phyloP scores from a whole-genome alignment of 2,888 invertebrate genomes.

The Drosophila paramelanica region DNA sequence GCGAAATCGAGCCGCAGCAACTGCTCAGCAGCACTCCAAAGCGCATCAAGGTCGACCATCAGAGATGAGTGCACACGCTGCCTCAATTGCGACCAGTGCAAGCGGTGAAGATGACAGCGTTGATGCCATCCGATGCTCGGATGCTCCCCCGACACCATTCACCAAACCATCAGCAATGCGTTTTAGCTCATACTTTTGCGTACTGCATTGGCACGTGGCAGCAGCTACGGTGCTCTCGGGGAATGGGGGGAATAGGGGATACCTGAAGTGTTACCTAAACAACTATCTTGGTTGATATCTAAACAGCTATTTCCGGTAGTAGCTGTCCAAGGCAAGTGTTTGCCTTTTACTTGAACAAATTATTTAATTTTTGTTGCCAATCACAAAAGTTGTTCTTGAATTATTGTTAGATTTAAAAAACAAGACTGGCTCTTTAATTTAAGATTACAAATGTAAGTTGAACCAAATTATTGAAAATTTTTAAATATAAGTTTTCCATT shows the following conservation, averaged over 20 bases:
- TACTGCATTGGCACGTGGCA: too few relatives aligned
- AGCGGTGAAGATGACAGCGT: background rate
- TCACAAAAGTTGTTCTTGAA: too few relatives aligned
- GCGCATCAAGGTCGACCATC: constrained; percentile 15
- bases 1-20: background rate
- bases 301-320: background rate
- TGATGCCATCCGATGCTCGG: background rate
- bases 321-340: background rate
- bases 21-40: constrained; percentile 4
- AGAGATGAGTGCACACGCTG: background rate
- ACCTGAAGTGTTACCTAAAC: background rate
- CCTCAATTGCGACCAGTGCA: constrained; percentile 1
- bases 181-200: too few relatives aligned
- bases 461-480: background rate
- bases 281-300: background rate
- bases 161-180: too few relatives aligned
- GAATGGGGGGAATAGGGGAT: background rate
- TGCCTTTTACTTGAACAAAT: background rate
- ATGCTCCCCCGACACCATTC: background rate
- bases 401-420: background rate
- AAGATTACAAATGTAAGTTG: background rate
- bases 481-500: background rate
- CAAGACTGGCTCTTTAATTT: too few relatives aligned
- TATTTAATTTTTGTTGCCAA: too few relatives aligned
- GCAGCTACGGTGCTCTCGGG: background rate